Percentiles rank a stretch among this genome's conserved stretches.
Conservation (phyloP, 2,113 vertebrate species). For the Apus apus region DNA sequence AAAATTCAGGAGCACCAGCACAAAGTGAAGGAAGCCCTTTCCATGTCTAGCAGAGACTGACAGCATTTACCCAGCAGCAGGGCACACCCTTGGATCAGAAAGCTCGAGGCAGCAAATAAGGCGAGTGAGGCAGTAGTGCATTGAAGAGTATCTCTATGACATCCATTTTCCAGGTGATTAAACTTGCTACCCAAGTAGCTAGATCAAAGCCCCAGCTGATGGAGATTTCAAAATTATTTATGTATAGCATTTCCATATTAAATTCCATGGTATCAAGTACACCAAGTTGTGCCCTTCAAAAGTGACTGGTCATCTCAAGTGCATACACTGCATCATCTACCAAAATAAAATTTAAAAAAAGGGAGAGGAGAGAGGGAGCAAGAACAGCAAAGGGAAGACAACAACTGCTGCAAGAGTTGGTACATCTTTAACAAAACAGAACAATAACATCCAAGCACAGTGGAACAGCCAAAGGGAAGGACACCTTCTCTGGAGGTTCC, state of each 20-base stretch:
- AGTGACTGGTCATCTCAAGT: neutral
- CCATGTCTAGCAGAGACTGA: neutral
- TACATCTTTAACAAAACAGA: neutral
- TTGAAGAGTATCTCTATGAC: neutral
- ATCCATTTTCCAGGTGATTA: neutral
- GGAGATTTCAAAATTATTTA: neutral
- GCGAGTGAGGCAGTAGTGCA: neutral
- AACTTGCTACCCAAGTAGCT: neutral
- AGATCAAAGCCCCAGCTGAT: neutral
- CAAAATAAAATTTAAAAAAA: neutral
- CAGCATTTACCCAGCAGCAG: neutral
- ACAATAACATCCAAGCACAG: neutral
- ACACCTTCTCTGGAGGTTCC: neutral
- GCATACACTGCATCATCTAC: rapidly evolving
- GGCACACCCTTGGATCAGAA: neutral
- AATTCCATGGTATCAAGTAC: neutral
- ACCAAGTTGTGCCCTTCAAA: neutral
- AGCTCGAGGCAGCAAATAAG: neutral
- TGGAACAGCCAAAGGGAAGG: neutral
- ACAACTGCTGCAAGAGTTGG: neutral
- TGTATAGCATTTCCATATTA: neutral
- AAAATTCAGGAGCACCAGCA: neutral
- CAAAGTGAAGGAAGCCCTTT: neutral
- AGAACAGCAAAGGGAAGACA: neutral
- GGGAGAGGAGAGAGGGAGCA: rapidly evolving